These are phyloP conservation scores for Cyrtodaria siliqua DNA, from an alignment of 2,888 invertebrate species.

Conservation along the genomic window DNA sequence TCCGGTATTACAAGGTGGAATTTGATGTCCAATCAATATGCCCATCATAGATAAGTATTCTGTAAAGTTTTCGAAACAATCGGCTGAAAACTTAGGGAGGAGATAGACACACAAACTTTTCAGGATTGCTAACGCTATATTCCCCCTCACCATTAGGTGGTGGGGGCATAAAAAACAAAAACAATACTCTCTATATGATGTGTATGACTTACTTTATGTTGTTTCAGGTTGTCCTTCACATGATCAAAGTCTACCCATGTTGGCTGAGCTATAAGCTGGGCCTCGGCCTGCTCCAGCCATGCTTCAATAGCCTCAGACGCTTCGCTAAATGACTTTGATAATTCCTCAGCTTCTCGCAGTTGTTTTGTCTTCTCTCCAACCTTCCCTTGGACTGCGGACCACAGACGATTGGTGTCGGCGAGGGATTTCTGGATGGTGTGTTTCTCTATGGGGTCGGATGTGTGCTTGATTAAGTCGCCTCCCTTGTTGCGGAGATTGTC, in stretches of 20 bases:
- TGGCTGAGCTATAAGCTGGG: constrained; percentile 64
- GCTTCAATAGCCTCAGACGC: constrained; percentile 67
- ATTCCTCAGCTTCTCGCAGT: constrained; percentile 75
- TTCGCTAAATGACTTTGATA: constrained; percentile 73
- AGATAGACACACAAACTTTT: too few relatives aligned
- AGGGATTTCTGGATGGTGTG: constrained; percentile 75
- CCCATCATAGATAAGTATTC: too few relatives aligned
- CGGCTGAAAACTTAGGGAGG: too few relatives aligned
- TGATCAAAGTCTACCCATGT: constrained; percentile 71
- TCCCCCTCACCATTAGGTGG: too few relatives aligned
- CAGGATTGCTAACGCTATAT: too few relatives aligned
- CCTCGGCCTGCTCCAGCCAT: constrained; percentile 74
- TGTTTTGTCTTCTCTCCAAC: constrained; percentile 73
- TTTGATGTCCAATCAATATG: too few relatives aligned
- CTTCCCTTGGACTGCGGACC: constrained; percentile 74
- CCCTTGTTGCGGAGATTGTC: constrained; percentile 76
- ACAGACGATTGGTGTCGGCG: constrained; percentile 74
- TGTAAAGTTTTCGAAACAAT: too few relatives aligned
- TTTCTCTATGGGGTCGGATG: constrained; percentile 75
- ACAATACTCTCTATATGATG: too few relatives aligned
- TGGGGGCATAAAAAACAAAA: too few relatives aligned
- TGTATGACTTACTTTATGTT: too few relatives aligned
- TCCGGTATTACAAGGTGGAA: too few relatives aligned
- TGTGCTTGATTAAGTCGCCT: constrained; percentile 75
- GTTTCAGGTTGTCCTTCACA: constrained; percentile 74